Conservation (phyloP, 2,888 invertebrate genomes). For the Parapristionchus giblindavisi region DNA sequence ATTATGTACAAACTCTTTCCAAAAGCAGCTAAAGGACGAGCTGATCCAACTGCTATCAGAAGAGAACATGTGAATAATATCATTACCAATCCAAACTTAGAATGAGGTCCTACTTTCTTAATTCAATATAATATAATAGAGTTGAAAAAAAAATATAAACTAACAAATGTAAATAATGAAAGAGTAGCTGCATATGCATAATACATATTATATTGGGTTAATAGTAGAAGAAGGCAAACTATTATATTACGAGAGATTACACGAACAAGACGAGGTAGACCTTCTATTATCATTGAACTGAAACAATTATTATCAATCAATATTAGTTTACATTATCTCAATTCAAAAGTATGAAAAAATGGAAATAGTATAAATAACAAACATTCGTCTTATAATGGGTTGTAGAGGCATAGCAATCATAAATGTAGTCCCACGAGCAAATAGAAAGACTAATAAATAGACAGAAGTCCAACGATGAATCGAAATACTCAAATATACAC, state of each 20-base stretch:
- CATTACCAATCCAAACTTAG: not conserved
- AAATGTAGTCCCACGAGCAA: not conserved
- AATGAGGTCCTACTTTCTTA: conserved; percentile 12
- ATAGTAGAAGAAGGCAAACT: not conserved
- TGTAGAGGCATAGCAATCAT: not conserved
- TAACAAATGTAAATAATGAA: conserved; percentile 6
- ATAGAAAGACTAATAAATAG: too few relatives aligned
- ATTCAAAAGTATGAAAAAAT: not conserved
- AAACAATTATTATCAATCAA: not conserved
- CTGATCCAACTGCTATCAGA: conserved; percentile 7
- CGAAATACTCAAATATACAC: too few relatives aligned
- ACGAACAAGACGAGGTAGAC: not conserved
- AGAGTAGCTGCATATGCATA: conserved; percentile 5
- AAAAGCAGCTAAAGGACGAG: too few relatives aligned
- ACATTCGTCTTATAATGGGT: not conserved
- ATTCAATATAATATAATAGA: not conserved
- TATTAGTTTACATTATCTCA: not conserved
- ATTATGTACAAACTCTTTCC: too few relatives aligned
- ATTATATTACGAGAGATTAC: not conserved
- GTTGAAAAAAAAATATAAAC: not conserved
- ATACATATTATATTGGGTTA: not conserved
- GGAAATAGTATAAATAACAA: not conserved
- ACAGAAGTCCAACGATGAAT: too few relatives aligned
- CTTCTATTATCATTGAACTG: not conserved
- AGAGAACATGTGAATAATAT: not conserved